phyloP scores from a whole-genome alignment of 1,140 invertebrate genomes.

The Goniozus legneri region DNA sequence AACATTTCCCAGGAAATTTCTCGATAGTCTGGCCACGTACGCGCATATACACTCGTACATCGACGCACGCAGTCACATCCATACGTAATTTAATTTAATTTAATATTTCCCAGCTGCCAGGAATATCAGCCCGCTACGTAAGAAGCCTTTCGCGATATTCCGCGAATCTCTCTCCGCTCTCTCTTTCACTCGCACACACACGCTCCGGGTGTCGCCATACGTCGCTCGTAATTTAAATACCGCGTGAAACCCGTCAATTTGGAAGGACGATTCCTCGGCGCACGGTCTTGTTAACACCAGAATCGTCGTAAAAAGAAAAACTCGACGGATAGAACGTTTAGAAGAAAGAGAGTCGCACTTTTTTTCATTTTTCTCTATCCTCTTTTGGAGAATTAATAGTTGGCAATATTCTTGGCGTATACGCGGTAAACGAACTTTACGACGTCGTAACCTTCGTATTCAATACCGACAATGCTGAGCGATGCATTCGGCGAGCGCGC shows the following conservation, averaged over 20 bases:
- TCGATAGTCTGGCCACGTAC: conserved; percentile 12
- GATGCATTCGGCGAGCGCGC: too few relatives aligned
- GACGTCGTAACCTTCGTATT: too few relatives aligned
- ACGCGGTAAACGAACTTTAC: too few relatives aligned
- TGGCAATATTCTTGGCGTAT: too few relatives aligned
- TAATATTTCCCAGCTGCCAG: conserved; percentile 17
- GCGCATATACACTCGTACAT: not conserved
- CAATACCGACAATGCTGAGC: too few relatives aligned
- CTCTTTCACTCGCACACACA: not conserved
- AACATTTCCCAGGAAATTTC: conserved; percentile 17
- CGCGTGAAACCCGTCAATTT: conserved; percentile 2
- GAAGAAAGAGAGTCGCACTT: too few relatives aligned
- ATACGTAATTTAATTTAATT: conserved; percentile 20
- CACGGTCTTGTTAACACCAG: conserved; percentile 7
- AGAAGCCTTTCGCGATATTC: not conserved
- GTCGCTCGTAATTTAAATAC: conserved; percentile 11
- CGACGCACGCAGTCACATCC: not conserved
- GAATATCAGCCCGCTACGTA: conserved; percentile 15
- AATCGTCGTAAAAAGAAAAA: too few relatives aligned
- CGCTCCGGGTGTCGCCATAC: not conserved
- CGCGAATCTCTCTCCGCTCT: not conserved
- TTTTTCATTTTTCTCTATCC: too few relatives aligned
- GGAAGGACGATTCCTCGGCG: conserved; percentile 10
- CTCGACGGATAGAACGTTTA: too few relatives aligned
- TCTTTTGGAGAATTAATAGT: too few relatives aligned